Evolutionary conservation across 2,113 vertebrate genomes (phyloP).

Genomic region (Monopterus albus): DNA sequence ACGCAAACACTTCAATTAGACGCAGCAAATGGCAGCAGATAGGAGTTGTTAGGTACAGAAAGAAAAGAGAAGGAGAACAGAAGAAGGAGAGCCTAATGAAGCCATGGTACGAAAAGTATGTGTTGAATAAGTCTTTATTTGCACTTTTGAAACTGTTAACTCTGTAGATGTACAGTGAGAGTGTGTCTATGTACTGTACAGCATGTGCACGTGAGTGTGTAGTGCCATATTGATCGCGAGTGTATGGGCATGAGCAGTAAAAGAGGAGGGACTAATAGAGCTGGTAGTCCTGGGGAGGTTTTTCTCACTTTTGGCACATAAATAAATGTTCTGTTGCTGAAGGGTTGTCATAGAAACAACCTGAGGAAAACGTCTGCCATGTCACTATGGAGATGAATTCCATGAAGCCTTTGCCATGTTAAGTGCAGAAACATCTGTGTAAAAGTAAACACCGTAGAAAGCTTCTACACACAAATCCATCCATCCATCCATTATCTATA

Average conservation of each 20-base stretch:
- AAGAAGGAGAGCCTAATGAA: conserved; percentile 62
- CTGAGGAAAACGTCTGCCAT: conserved; percentile 42
- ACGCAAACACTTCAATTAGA: conserved; percentile 76
- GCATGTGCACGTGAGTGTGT: conserved; percentile 2
- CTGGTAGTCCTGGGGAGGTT: conserved; percentile 1
- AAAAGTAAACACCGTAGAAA: conserved; percentile 16
- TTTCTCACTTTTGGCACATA: conserved; percentile 28
- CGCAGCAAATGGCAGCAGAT: conserved; percentile 26
- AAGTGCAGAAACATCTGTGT: conserved; percentile 36
- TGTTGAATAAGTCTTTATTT: conserved; percentile 15
- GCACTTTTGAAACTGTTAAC: background rate
- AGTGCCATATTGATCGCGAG: background rate
- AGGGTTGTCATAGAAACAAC: conserved; percentile 71
- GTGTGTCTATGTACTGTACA: background rate
- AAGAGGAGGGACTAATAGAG: conserved; percentile 3
- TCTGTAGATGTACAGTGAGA: background rate
- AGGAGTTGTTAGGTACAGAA: conserved; percentile 15
- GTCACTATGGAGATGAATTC: conserved; percentile 73
- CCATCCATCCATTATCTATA: too few species aligned
- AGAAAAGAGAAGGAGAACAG: conserved; percentile 18
- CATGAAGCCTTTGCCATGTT: conserved; percentile 26
- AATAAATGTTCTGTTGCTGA: conserved; percentile 52
- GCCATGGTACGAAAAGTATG: conserved; percentile 47
- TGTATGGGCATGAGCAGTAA: background rate
- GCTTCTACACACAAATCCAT: background rate